Evolutionary conservation across 2,113 vertebrate species (phyloP), one percentile per base, ranked within the genome.

Genomic region (Gnathonemus longibarbis): DNA sequence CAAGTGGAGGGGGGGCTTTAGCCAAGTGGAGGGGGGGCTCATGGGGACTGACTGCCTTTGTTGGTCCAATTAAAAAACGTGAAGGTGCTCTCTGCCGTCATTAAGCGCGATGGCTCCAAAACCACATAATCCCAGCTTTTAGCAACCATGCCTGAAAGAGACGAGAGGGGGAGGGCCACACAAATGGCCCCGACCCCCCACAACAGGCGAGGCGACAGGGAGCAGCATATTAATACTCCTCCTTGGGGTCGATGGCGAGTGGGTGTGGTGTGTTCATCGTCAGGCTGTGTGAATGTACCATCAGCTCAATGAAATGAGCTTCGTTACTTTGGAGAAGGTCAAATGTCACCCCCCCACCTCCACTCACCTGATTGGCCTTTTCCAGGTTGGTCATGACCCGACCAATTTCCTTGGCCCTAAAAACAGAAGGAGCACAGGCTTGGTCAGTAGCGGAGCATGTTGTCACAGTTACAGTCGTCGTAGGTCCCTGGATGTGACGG

Each of bases 361-460:
- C 50, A 91, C 97, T 98, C 95, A 99, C 98, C 97, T 98, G 97
- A 94, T 98, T 98, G 89, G 98, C 98, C 94, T 98, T 98, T 93
- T 99, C 97, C 3, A 99, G 97, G 93, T 98, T 98, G 0, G 96
- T 97, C 97, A 98, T 96, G 95, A 99, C 97, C 96, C 96, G 94
- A 92, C 96, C 95, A 6, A 99, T 96, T 95, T 99, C 98, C 39
- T 97, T 97, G 80, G 96, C 96, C 96, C 98, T 99, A 95, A n/a
- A 94, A 84, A 96, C 0, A 92, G 31, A 77, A 94, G 62, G 88
- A 80, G 49, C 7, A 91, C 39, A 77, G 0, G 46, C 17, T 24
- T 5, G 1, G 21, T 46, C n/a, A 66, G 35, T 21, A 45, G 17
- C 3, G 11, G 53, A 5, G 56, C 15, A 15, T 27, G 27, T 39